Evolutionary conservation across 2,888 invertebrate genomes (phyloP), one percentile per base, ranked within the genome.

Genomic region (Quadroppia sp.): DNA sequence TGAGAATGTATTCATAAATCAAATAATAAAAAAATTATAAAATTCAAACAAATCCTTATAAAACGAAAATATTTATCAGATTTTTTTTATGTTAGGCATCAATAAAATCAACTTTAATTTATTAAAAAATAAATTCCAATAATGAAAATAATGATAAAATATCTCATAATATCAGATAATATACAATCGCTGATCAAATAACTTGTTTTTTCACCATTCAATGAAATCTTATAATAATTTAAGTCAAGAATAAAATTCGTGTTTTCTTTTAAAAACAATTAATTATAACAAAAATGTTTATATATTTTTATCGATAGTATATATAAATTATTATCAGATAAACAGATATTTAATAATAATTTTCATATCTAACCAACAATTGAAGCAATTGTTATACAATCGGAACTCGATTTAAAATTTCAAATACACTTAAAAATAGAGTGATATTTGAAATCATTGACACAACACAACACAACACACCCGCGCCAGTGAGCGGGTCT

Each of bases 281-380:
- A 53, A 53, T 53, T 53, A 53, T 53, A 2, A 20, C 7, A 53
- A n/a, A 61, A 32, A 61, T 15, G 7, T 61, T 61, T 28, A 25
- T 56, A 23, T 59, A 11, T 30, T 61, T 61, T 61, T 32, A 61
- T 61, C 59, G 32, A 61, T 61, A 15, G 32, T 32, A 32, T 61
- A 61, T n/a, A 61, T 32, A 32, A 32, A 61, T n/a, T 32, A 61
- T 61, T 15, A 32, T 61, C 17, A 61, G 59, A 61, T 61, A 61
- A n/a, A 61, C 59, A 61, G 59, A 32, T 61, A 61, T 61, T 61
- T 30, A 61, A 32, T 61, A 61, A 61, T 61, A 32, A 61, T 32
- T 61, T 28, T 61, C n/a, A n/a, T n/a, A n/a, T n/a, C n/a, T n/a
- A n/a, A n/a, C n/a, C n/a, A n/a, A n/a, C n/a, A n/a, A n/a, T n/a